Evolutionary conservation across 1,140 invertebrate genomes (phyloP).

Genomic region (Hestina assimilis): DNA sequence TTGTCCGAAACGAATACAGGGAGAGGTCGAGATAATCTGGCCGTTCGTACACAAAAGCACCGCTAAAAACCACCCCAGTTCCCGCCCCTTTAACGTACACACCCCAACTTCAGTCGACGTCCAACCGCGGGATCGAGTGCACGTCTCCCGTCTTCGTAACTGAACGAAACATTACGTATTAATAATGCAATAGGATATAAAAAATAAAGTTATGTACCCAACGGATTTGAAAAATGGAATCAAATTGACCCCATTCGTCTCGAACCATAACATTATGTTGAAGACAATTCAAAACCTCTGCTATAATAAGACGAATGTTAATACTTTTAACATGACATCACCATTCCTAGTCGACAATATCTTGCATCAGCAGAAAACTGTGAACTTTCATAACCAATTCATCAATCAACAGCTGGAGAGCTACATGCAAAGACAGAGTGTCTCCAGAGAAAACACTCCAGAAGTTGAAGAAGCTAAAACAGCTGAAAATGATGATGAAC

Average conservation of each 20-base stretch:
- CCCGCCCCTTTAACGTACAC: conserved; percentile 65
- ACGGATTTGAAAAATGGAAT: conserved; percentile 66
- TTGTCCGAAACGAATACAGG: conserved; percentile 15
- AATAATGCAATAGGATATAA: conserved; percentile 3
- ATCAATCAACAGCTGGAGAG: conserved; percentile 70
- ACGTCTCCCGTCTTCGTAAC: conserved; percentile 23
- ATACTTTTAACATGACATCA: conserved; percentile 67
- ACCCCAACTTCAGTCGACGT: conserved; percentile 57
- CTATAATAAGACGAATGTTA: conserved; percentile 51
- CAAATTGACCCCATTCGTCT: conserved; percentile 54
- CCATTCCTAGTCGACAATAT: conserved; percentile 75
- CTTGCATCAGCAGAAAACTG: conserved; percentile 69
- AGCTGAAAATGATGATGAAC: conserved; percentile 49
- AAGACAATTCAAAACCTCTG: conserved; percentile 67
- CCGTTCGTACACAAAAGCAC: conserved; percentile 49
- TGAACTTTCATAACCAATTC: conserved; percentile 72
- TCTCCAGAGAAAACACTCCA: conserved; percentile 60
- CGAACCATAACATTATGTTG: conserved; percentile 69
- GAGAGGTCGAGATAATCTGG: conserved; percentile 43
- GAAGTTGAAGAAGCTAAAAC: conserved; percentile 55
- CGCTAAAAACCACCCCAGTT: conserved; percentile 59
- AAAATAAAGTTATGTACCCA: conserved; percentile 60
- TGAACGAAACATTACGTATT: conserved; percentile 14
- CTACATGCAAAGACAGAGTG: conserved; percentile 61
- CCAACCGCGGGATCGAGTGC: conserved; percentile 25